Percentiles rank a stretch among this genome's conserved stretches.
Conservation (phyloP, 2,888 invertebrate species). For the Seladonia tumulorum region DNA sequence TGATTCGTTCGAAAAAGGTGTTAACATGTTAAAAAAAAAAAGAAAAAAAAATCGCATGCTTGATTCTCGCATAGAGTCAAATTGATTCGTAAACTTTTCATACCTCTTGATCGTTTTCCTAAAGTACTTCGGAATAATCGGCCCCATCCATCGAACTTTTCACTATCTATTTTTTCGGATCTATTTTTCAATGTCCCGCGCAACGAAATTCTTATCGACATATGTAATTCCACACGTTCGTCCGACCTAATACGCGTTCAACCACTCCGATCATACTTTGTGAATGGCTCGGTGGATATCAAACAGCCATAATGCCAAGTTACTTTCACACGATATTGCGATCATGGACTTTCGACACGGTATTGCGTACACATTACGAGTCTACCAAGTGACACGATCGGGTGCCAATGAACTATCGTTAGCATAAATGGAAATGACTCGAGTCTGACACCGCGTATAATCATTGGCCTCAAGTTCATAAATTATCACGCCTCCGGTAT, state of each 20-base stretch:
- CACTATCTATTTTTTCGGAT: slow-evolving; percentile 18
- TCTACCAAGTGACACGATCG: slow-evolving; percentile 26
- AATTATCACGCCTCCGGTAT: slow-evolving; percentile 41
- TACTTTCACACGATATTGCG: slow-evolving; percentile 35
- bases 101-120: slow-evolving; percentile 2
- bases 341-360: slow-evolving; percentile 9
- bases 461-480: slow-evolving; percentile 37
- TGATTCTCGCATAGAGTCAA: background rate
- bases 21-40: background rate
- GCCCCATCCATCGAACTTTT: background rate
- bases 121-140: background rate
- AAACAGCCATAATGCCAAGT: background rate
- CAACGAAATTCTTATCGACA: slow-evolving; percentile 3
- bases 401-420: slow-evolving; percentile 55
- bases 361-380: slow-evolving; percentile 38
- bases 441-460: slow-evolving; percentile 27
- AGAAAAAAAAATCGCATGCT: too few species aligned
- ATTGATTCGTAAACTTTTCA: background rate
- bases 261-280: background rate
- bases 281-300: slow-evolving; percentile 8
- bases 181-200: slow-evolving; percentile 18
- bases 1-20: background rate
- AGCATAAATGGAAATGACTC: slow-evolving; percentile 42
- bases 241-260: background rate
- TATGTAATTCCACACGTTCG: background rate